Base-by-base conservation (phyloP, 2,113 vertebrate genomes). In the Oncorhynchus mykiss region DNA sequence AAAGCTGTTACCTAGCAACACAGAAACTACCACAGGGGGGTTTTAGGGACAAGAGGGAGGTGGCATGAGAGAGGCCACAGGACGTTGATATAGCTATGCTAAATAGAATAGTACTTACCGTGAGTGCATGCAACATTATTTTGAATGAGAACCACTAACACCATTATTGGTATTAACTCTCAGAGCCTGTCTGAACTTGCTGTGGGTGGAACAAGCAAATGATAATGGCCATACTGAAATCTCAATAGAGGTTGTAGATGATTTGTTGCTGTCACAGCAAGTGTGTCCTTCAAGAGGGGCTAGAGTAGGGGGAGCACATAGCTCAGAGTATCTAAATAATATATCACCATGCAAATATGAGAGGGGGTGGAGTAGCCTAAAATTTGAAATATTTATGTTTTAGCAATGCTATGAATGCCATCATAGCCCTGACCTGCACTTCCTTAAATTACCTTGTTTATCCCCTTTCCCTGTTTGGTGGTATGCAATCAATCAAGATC, bases 401-500 rank as follows among this genome's bases (percentile, higher is more conserved):
- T 31, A 67, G 16, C 22, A 67, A 67, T 67, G 25, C 24, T 29
- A 67, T 11, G 9, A 67, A 27, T 22, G 25, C 8, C 3, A 29
- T 14, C 65, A 64, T n/a, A 67, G 25, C 22, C n/a, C n/a, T 62
- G 59, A 62, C 59, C 59, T 62, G 59, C 0, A 62, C n/a, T 22
- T 62, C 2, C 22, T 62, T 1, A 62, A n/a, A 62, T 62, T 9
- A 94, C 88, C 93, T 93, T 86, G 94, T 93, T 91, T 91, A 93
- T 91, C 94, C 91, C 90, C 92, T 93, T 88, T 92, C 88, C 91
- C 90, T 94, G 92, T 94, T 93, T 94, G 93, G 92, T 92, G 94
- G 93, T 91, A 93, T 93, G 93, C 93, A 94, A 95, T 95, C 93
- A 95, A 94, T 95, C 93, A 95, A 94, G 94, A 95, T 95, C 94